phyloP scores from a whole-genome alignment of 1,140 invertebrate genomes.

The Coenobita brevimanus region DNA sequence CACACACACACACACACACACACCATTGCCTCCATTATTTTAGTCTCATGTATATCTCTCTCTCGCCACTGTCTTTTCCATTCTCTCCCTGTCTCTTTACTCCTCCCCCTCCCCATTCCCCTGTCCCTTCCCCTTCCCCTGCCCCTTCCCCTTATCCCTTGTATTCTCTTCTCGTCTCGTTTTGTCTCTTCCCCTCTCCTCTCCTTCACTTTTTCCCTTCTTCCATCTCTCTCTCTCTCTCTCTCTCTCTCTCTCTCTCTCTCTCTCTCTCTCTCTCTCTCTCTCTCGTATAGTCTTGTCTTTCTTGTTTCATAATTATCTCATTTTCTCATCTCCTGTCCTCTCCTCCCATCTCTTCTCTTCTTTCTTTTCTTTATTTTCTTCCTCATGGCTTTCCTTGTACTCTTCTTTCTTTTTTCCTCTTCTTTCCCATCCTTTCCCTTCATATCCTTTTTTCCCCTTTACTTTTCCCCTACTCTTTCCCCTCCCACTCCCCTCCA shows the following conservation, averaged over 20 bases:
- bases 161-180: not conserved
- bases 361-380: not conserved
- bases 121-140: not conserved
- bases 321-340: too few species aligned
- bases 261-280: not conserved
- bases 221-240: too few species aligned
- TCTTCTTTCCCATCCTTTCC: not conserved
- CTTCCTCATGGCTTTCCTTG: not conserved
- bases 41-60: not conserved
- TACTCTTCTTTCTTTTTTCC: not conserved
- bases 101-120: not conserved
- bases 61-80: too few species aligned
- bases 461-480: not conserved
- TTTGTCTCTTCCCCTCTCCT: too few species aligned
- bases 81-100: not conserved
- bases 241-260: too few species aligned
- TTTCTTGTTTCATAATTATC: not conserved
- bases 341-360: not conserved
- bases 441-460: not conserved
- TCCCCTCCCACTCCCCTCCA: too few species aligned
- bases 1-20: not conserved
- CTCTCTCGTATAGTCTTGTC: too few species aligned
- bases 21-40: not conserved
- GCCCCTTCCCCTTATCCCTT: not conserved
- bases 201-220: not conserved